A percentile compares a stretch with the other conserved stretches of the same genome.
Conservation (phyloP, 2,797 vertebrate genomes). For the Trachurus trachurus region DNA sequence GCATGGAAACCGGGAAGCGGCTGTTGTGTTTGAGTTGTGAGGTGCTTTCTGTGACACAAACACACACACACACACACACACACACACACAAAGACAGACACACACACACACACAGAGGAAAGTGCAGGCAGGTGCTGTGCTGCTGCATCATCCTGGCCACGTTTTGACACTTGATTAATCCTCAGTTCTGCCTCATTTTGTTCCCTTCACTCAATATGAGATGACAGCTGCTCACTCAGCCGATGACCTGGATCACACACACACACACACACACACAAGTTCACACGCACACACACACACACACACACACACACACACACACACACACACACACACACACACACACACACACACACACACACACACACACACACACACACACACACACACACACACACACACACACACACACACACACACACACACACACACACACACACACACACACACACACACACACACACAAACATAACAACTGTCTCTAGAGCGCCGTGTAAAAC, state of each 20-base stretch:
- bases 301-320: no score
- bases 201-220: constrained; percentile 44
- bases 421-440: background rate
- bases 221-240: constrained; percentile 50
- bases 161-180: constrained; percentile 54
- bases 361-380: background rate
- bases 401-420: background rate
- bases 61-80: constrained; percentile 4
- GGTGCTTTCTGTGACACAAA: constrained; percentile 46
- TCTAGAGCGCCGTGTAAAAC: no score
- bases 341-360: background rate
- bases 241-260: constrained; percentile 44
- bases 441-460: background rate
- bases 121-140: constrained; percentile 63
- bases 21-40: constrained; percentile 63
- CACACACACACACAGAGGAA: constrained; percentile 23
- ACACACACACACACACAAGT: constrained; percentile 6
- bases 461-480: no score
- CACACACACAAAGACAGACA: constrained; percentile 30
- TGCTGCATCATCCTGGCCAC: constrained; percentile 40
- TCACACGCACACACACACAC: background rate
- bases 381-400: background rate
- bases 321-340: no score
- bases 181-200: constrained; percentile 41
- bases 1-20: constrained; percentile 85